Conservation (phyloP, 37 sponge, comb jelly and placozoan species). For the Mnemiopsis leidyi region DNA sequence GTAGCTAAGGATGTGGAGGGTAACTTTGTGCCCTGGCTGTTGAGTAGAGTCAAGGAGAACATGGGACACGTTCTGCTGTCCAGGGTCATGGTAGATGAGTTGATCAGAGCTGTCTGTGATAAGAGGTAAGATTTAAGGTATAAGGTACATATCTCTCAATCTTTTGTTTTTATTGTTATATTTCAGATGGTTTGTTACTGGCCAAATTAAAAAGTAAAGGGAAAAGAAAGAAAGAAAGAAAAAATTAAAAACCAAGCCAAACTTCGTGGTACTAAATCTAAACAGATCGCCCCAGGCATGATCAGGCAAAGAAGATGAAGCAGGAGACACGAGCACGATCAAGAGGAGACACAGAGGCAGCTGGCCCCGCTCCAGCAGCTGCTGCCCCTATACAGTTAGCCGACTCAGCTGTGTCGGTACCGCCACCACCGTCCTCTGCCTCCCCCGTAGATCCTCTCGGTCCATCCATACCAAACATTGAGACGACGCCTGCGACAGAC, state of each 20-base stretch:
- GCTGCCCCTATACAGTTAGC: neutral
- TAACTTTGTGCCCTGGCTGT: slow-evolving; percentile 83
- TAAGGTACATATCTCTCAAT: too few relatives aligned
- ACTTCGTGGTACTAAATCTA: slow-evolving; percentile 24
- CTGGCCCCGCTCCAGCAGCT: neutral
- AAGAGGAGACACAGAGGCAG: neutral
- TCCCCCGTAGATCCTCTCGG: neutral
- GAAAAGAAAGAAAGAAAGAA: too few relatives aligned
- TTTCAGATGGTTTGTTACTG: too few relatives aligned
- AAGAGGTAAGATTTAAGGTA: neutral
- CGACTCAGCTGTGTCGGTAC: neutral
- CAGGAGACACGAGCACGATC: neutral
- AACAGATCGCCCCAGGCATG: slow-evolving; percentile 20
- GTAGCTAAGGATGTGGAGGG: slow-evolving; percentile 89
- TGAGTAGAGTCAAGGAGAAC: slow-evolving; percentile 75
- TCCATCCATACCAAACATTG: neutral
- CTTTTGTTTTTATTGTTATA: too few relatives aligned
- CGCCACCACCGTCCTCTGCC: neutral
- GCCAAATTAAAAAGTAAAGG: too few relatives aligned
- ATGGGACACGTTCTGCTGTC: slow-evolving; percentile 75
- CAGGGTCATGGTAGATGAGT: slow-evolving; percentile 76
- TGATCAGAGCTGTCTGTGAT: slow-evolving; percentile 65
- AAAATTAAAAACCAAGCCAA: too few relatives aligned
- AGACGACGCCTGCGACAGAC: neutral
- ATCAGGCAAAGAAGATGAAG: neutral